phyloP scores from a whole-genome alignment of 2,888 invertebrate species.

The Petrolisthes manimaculis region DNA sequence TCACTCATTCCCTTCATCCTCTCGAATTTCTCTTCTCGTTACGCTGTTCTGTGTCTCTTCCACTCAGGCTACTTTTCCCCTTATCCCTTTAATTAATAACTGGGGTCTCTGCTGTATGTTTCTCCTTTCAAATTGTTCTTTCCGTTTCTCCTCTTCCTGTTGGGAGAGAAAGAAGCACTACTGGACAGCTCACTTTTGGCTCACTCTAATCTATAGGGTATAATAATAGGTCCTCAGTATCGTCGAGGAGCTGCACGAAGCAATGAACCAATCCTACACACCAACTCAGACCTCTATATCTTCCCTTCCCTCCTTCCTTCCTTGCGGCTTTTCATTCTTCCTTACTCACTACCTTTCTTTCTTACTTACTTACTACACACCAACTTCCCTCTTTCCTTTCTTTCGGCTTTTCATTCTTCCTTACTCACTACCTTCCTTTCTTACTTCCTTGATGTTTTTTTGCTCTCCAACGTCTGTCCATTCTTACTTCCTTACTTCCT shows the following conservation, averaged over 20 bases:
- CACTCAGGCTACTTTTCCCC: no score
- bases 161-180: no score
- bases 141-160: no score
- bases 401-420: conserved; percentile 14
- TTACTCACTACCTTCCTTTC: conserved; percentile 20
- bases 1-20: no score
- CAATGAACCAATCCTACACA: neutral
- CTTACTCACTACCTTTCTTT: conserved; percentile 20
- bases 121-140: no score
- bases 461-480: neutral
- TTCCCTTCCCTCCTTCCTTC: neutral
- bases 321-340: conserved; percentile 6
- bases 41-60: no score
- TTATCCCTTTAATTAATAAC: no score
- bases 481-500: neutral
- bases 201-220: no score
- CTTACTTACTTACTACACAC: neutral
- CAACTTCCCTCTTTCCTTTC: neutral
- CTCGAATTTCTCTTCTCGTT: no score
- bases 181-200: no score
- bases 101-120: no score
- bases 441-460: neutral
- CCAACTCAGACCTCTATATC: neutral
- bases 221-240: no score
- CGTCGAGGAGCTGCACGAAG: neutral